Conservation (phyloP, 2,888 invertebrate genomes). For the Notodonta ziczac region DNA sequence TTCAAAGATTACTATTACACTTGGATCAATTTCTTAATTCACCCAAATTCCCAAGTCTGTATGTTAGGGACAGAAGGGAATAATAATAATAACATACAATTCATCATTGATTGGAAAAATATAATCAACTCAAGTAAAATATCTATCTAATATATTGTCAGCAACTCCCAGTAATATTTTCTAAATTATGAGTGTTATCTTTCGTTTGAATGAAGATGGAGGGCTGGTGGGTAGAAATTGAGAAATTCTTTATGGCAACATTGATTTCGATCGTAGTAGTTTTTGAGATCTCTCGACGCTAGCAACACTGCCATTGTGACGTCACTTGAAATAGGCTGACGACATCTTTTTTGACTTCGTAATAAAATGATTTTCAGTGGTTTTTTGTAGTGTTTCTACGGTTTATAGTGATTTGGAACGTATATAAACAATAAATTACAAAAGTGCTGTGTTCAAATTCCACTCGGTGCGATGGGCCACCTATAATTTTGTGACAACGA, state of each 20-base stretch:
- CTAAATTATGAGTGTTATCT: neutral
- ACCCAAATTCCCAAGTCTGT: too few species aligned
- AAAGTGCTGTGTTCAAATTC: slow-evolving; percentile 67
- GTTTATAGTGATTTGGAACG: slow-evolving; percentile 63
- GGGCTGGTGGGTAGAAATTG: neutral
- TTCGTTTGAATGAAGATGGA: too few species aligned
- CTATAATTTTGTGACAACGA: slow-evolving; percentile 73
- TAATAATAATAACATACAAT: too few species aligned
- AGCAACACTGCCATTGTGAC: slow-evolving; percentile 78
- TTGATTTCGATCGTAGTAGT: slow-evolving; percentile 31
- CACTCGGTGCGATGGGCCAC: slow-evolving; percentile 68
- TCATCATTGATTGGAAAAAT: too few species aligned
- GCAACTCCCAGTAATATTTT: too few species aligned
- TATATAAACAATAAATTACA: slow-evolving; percentile 60
- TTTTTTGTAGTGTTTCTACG: slow-evolving; percentile 66
- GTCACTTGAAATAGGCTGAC: slow-evolving; percentile 77
- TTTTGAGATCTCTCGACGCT: slow-evolving; percentile 25
- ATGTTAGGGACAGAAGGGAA: too few species aligned
- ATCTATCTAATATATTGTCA: too few species aligned
- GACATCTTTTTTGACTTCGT: slow-evolving; percentile 69
- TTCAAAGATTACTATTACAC: too few species aligned
- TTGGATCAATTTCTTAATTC: too few species aligned
- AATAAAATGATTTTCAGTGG: slow-evolving; percentile 71
- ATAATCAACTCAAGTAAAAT: too few species aligned
- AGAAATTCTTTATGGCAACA: slow-evolving; percentile 37